Conservation (phyloP, 2,888 invertebrate species). For the Exephanes ischioxanthus region DNA sequence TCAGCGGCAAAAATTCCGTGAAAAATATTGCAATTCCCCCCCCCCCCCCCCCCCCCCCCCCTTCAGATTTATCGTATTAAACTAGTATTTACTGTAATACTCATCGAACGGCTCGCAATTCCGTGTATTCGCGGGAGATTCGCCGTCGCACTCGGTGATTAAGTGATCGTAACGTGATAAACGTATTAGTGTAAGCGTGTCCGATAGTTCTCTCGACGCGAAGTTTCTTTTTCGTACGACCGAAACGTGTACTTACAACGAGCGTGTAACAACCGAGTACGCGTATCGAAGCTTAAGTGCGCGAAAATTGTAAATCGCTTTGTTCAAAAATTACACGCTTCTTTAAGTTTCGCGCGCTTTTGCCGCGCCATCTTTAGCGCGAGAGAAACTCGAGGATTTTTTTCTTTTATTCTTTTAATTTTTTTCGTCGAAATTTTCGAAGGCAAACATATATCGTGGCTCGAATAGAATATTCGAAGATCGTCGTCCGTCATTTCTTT, state of each 20-base stretch:
- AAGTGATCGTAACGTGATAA: slow-evolving; percentile 27
- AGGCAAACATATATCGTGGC: neutral
- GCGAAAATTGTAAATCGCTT: slow-evolving; percentile 21
- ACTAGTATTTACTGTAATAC: slow-evolving; percentile 20
- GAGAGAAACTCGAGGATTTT: neutral
- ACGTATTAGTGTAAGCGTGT: slow-evolving; percentile 15
- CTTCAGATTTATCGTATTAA: slow-evolving; percentile 23
- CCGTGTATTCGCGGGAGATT: slow-evolving; percentile 21
- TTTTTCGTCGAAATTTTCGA: neutral
- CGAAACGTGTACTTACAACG: slow-evolving; percentile 28
- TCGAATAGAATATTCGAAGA: slow-evolving; percentile 1
- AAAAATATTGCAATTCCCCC: slow-evolving; percentile 34
- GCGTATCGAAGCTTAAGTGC: slow-evolving; percentile 25
- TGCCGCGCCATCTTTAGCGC: neutral
- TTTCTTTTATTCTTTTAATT: neutral
- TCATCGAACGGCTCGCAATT: neutral
- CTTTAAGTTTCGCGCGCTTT: neutral
- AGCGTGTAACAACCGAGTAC: neutral
- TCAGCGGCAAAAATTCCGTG: neutral
- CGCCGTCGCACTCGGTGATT: slow-evolving; percentile 15
- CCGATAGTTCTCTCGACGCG: slow-evolving; percentile 24
- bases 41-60: neutral
- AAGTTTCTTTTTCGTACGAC: slow-evolving; percentile 1
- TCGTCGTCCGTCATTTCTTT: neutral
- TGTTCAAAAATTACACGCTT: neutral